Conservation (phyloP, 2,113 vertebrate species). For the Corythornis vintsioides region DNA sequence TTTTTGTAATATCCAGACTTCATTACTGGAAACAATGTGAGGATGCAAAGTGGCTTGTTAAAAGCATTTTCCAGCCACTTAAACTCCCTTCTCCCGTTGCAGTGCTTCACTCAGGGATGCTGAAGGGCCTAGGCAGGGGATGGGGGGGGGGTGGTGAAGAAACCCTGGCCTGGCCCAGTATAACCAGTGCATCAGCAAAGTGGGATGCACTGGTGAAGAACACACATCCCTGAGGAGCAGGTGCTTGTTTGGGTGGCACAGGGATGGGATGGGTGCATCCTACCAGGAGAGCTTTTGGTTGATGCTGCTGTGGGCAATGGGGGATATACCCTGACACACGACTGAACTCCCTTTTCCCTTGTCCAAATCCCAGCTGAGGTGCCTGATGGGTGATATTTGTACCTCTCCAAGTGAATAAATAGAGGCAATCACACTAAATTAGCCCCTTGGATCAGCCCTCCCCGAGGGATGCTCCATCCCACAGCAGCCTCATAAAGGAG, state of each 20-base stretch:
- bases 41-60: neutral
- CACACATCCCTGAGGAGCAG: fast-evolving
- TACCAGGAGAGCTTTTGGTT: fast-evolving
- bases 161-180: neutral
- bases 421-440: fast-evolving
- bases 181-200: neutral
- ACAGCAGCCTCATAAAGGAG: neutral
- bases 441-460: fast-evolving
- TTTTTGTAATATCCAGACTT: neutral
- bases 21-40: constrained; percentile 11
- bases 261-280: neutral
- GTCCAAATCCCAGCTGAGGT: fast-evolving
- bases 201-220: neutral
- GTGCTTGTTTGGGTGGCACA: fast-evolving
- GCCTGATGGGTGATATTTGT: neutral
- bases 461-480: fast-evolving
- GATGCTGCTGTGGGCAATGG: fast-evolving
- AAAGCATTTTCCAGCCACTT: neutral
- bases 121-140: neutral
- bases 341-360: neutral
- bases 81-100: neutral
- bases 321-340: neutral
- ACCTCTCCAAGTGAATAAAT: neutral
- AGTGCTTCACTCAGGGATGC: neutral
- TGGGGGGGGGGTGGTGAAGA: neutral